Conservation (phyloP, 2,888 invertebrate species). For the Drosophila heteroneura region DNA sequence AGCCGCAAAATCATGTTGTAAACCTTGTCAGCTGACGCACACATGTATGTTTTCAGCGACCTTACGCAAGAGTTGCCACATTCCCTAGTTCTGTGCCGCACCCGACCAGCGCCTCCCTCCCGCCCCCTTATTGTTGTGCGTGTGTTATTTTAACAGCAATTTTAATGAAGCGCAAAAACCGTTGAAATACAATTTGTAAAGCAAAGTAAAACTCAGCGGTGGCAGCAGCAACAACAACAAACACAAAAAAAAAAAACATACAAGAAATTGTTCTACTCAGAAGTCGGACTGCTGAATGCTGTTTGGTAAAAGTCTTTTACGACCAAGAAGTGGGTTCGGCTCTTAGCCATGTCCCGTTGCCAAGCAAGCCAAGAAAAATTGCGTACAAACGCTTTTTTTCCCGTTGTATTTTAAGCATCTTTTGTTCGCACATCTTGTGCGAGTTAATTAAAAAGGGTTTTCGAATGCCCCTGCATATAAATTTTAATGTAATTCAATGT, state of each 20-base stretch:
- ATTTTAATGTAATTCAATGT: conserved; percentile 52
- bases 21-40: conserved; percentile 66
- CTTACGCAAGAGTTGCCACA: conserved; percentile 58
- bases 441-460: conserved; percentile 77
- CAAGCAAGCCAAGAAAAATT: conserved; percentile 63
- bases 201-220: conserved; percentile 47
- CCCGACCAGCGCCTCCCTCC: not conserved
- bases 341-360: conserved; percentile 47
- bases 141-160: conserved; percentile 80
- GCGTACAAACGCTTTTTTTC: conserved; percentile 51
- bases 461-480: conserved; percentile 27
- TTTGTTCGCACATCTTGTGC: conserved; percentile 65
- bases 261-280: conserved; percentile 42
- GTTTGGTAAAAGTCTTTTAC: conserved; percentile 6
- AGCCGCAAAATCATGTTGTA: conserved; percentile 75
- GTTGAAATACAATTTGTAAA: conserved; percentile 78
- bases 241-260: not conserved
- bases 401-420: conserved; percentile 44
- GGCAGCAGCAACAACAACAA: conserved; percentile 1
- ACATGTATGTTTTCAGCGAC: conserved; percentile 54
- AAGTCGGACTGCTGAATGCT: conserved; percentile 21
- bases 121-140: conserved; percentile 46
- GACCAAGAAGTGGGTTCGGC: conserved; percentile 19
- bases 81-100: conserved; percentile 6
- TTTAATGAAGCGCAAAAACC: conserved; percentile 80